A percentile compares a stretch with the other conserved stretches of the same genome.
These are phyloP conservation scores for Tragelaphus strepsiceros DNA, from an alignment of 2,113 vertebrate genomes.

Conservation along the genomic window DNA sequence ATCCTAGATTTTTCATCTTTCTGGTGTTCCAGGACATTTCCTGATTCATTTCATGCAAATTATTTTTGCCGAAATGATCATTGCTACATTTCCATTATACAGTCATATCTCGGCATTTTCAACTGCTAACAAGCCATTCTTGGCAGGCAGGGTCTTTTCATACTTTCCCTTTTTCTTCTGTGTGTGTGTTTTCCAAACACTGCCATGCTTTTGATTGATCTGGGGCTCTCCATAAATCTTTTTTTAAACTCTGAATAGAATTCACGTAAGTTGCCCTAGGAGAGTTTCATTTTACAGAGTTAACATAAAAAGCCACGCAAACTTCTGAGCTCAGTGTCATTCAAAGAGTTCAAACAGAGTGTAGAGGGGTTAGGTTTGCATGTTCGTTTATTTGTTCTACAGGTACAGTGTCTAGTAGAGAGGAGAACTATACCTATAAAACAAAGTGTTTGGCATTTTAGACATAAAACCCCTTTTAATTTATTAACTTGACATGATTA, in stretches of 20 bases:
- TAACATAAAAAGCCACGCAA: slow-evolving; percentile 22
- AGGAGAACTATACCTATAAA: not conserved
- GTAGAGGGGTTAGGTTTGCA: not conserved
- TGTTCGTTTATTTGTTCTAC: not conserved
- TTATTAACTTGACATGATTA: not conserved
- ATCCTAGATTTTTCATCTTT: not conserved
- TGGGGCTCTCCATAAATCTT: slow-evolving; percentile 1
- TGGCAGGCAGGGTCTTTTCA: slow-evolving; percentile 12
- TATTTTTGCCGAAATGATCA: slow-evolving; percentile 18
- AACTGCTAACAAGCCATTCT: slow-evolving; percentile 10
- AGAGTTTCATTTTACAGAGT: slow-evolving; percentile 31
- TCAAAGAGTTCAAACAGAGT: slow-evolving; percentile 18
- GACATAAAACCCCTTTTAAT: not conserved
- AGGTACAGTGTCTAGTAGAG: not conserved
- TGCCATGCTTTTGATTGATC: slow-evolving; percentile 18
- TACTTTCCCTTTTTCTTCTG: not conserved
- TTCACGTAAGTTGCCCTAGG: not conserved
- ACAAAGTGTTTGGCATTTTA: not conserved
- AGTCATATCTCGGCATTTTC: slow-evolving; percentile 4
- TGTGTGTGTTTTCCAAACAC: not conserved
- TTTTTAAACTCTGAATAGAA: slow-evolving; percentile 44
- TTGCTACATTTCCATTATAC: not conserved
- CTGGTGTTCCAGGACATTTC: slow-evolving; percentile 17
- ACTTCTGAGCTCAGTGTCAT: not conserved
- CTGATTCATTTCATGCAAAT: slow-evolving; percentile 23